Percentiles rank a stretch among this genome's conserved stretches.
Conservation (phyloP, 2,113 vertebrate species). For the Prietella phreatophila region DNA sequence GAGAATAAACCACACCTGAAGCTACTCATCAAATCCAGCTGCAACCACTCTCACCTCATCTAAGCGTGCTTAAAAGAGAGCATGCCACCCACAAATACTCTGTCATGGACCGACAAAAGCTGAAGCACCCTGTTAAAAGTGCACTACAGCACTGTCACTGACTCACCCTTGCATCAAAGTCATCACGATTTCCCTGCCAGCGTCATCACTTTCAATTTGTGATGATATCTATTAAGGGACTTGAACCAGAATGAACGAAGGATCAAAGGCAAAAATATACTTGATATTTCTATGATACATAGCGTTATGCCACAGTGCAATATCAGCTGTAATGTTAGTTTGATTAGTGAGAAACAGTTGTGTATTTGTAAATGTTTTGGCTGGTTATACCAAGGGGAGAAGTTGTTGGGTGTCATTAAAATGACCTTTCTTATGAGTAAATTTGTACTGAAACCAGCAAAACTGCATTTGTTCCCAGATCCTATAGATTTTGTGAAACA, state of each 20-base stretch:
- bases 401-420: not conserved
- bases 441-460: too few relatives aligned
- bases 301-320: not conserved
- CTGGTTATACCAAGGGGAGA: not conserved
- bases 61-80: slow-evolving; percentile 10
- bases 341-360: not conserved
- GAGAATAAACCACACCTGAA: slow-evolving; percentile 19
- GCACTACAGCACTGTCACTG: not conserved
- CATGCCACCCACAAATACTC: slow-evolving; percentile 5
- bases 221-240: not conserved
- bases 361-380: not conserved
- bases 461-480: not conserved
- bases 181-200: not conserved
- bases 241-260: not conserved
- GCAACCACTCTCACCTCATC: not conserved
- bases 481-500: not conserved
- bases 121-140: not conserved
- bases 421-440: not conserved
- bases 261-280: not conserved
- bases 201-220: not conserved
- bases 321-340: not conserved
- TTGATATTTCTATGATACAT: not conserved
- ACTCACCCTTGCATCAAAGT: not conserved
- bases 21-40: slow-evolving; percentile 12
- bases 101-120: not conserved